These are phyloP conservation scores for Hephaestus fuliginosus DNA, from an alignment of 2,797 vertebrate species.

Conservation along the genomic window DNA sequence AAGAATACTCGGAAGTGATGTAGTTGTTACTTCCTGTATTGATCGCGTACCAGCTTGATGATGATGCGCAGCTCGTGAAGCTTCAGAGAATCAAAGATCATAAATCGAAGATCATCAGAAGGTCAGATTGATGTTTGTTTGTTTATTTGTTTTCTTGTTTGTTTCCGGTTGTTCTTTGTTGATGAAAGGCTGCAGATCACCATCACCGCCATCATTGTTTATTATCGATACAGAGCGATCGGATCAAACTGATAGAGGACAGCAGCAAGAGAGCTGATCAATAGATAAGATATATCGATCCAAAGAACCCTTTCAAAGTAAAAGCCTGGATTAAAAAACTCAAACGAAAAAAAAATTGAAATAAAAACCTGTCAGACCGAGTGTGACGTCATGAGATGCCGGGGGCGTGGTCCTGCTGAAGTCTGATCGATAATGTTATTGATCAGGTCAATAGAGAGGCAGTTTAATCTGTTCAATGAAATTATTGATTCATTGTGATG, in stretches of 20 bases:
- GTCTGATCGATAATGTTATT: background rate
- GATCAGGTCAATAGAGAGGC: background rate
- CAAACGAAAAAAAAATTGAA: background rate
- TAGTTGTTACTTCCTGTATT: background rate
- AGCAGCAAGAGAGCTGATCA: background rate
- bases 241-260: background rate
- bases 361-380: background rate
- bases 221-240: background rate
- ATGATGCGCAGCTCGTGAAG: constrained; percentile 49
- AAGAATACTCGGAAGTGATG: background rate
- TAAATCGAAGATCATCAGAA: background rate
- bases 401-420: constrained; percentile 18
- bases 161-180: background rate
- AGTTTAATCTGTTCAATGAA: no score
- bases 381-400: constrained; percentile 4
- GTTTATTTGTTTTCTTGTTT: background rate
- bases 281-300: background rate
- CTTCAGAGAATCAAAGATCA: background rate
- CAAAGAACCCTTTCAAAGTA: background rate
- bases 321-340: background rate
- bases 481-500: no score
- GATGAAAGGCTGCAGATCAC: background rate
- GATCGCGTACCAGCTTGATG: background rate
- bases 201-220: background rate
- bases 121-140: constrained; percentile 7